Percentiles rank a stretch among this genome's conserved stretches.
Evolutionary conservation across 2,113 vertebrate species (phyloP).

Genomic region (Tyrannus savana): DNA sequence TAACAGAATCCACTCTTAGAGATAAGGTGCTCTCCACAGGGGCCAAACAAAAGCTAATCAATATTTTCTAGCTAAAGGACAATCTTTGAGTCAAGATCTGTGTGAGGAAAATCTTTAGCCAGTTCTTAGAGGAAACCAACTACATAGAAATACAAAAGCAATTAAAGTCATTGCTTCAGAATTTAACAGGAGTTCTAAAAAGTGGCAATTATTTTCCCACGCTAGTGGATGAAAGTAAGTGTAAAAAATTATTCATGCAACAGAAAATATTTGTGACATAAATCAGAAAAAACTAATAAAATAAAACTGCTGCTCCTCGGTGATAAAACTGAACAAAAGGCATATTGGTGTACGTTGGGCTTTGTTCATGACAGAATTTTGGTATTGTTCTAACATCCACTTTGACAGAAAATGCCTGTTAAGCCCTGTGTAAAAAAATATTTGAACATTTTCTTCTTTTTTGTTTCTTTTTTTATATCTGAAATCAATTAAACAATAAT

Average conservation of each 20-base stretch:
- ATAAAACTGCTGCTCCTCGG: background rate
- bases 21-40: conserved; percentile 58
- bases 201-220: background rate
- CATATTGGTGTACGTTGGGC: background rate
- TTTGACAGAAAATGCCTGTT: conserved; percentile 36
- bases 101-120: conserved; percentile 52
- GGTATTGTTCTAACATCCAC: conserved; percentile 5
- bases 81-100: conserved; percentile 46
- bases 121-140: conserved; percentile 47
- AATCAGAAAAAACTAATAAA: background rate
- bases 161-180: conserved; percentile 50
- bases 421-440: conserved; percentile 8
- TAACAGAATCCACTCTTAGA: conserved; percentile 39
- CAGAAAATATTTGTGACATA: conserved; percentile 1
- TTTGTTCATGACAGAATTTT: conserved; percentile 15
- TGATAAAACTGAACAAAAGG: conserved; percentile 19
- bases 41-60: conserved; percentile 68
- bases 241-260: background rate
- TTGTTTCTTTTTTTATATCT: background rate
- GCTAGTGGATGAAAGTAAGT: background rate
- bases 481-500: conserved; percentile 54
- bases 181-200: conserved; percentile 31
- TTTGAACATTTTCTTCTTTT: background rate
- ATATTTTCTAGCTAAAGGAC: conserved; percentile 64
- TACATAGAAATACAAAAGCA: conserved; percentile 56